Evolutionary conservation across 2,113 vertebrate species (phyloP), one percentile per base, ranked within the genome.

Genomic region (Misgurnus mizolepis): DNA sequence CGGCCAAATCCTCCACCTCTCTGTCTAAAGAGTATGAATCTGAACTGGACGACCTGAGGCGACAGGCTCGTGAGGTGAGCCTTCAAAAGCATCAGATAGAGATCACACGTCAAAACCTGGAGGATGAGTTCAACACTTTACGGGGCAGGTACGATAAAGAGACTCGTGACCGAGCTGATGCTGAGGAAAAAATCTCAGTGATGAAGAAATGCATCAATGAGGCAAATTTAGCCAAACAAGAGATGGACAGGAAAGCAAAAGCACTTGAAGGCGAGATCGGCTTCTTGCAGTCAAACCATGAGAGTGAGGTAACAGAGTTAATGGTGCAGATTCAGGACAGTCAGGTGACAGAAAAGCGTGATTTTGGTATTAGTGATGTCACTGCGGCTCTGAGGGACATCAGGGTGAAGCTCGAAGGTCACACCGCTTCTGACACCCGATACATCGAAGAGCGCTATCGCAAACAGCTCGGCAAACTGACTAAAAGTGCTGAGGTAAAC

Each of bases 331-430:
- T 92, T 61, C 85, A 89, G 58, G 76, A 85, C 2, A 40, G 82
- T 9, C 84, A 85, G 49, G 78, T 86, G 18, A 72, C 79, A 3
- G 83, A 78, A 65, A 72, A 62, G 5, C 82, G 65, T 2, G 85
- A 79, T 39, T 90, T 90, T 78, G 87, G 85, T 6, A 86, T 86
- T 61, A 78, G 88, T 0, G 90, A 89, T 56, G 82, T 94, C 74
- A 91, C 90, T 71, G 88, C 87, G 43, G 92, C 90, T 82, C 89
- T 93, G 15, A 83, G 89, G 34, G 88, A 91, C 65, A 90, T 94
- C 78, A 80, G 91, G 68, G 82, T 82, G 0, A 90, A 93, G 53
- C 87, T 93, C 81, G 92, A 91, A 84, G 89, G 86, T 70, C 89
- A 87, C 39, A 56, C 85, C 10, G 43, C 47, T 27, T 78, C 83